Base-by-base conservation (phyloP, 1,140 invertebrate genomes). In the Piezodorus guildinii region DNA sequence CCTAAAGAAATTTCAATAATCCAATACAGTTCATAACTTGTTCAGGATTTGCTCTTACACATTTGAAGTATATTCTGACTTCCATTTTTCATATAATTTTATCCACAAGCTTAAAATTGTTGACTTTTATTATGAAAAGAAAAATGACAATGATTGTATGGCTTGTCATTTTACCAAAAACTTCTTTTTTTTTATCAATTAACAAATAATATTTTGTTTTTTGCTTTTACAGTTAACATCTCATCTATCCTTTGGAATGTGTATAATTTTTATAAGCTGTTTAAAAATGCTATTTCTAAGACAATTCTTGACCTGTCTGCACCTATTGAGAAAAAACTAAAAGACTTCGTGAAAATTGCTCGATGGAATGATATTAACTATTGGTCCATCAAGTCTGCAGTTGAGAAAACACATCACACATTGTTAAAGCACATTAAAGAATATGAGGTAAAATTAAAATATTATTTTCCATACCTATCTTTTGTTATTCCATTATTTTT, bases 291-390 rank as follows among this genome's bases (percentile, higher is more conserved):
- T 69, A 81, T 98, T 0, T 71, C 76, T 0, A 74, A 77, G 1
- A 78, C 81, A 60, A 83, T 95, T 2, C 80, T 82, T 21, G 77
- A 81, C 6, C 74, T 87, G 9, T 81, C 85, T 62, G 70, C 77
- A 0, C 91, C 92, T 0, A 90, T 96, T 65, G 91, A 96, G 69
- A 95, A 94, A 76, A 89, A 94, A 74, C 72, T 98, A 1, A 87
- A 87, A 66, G 91, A 96, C 66, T 94, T 93, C 73, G 88, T 98
- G 0, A 96, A 97, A 73, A 96, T 98, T 51, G 87, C 87, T n/a
- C 80, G 90, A 39, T 98, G 94, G 88, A 77, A 83, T 67, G 94
- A 98, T 71, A 83, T 94, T 1, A 96, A 88, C 71, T 95, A 95
- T 72, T 96, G 90, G 83, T 84, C 91, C n/a, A 83, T 98, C 10